Conservation (phyloP, 2,888 invertebrate genomes). For the Epinotia bilunana region DNA sequence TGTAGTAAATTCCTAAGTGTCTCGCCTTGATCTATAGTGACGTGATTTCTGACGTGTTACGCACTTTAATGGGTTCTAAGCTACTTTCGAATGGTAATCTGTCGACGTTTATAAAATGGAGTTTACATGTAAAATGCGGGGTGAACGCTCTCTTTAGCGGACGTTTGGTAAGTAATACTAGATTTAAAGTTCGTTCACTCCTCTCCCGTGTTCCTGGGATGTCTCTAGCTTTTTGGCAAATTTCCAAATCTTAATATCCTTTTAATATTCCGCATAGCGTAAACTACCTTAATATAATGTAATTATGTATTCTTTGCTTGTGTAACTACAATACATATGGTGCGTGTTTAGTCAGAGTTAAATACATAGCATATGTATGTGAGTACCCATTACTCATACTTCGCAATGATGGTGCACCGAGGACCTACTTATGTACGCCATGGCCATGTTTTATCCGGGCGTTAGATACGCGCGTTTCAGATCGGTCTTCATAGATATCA, state of each 20-base stretch:
- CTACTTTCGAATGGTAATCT: conserved; percentile 8
- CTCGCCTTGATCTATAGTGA: neutral
- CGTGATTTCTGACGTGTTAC: neutral
- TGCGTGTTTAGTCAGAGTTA: neutral
- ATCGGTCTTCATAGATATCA: too few species aligned
- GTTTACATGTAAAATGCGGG: conserved; percentile 15
- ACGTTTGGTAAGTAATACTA: conserved; percentile 30
- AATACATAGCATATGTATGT: neutral
- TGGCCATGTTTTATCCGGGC: conserved; percentile 5
- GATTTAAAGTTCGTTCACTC: conserved; percentile 48
- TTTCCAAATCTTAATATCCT: conserved; percentile 44
- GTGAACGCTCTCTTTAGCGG: conserved; percentile 39
- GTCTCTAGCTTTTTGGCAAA: conserved; percentile 44
- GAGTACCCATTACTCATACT: neutral
- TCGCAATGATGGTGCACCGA: conserved; percentile 2
- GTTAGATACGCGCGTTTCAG: neutral
- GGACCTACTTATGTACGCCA: neutral
- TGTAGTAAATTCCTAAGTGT: neutral
- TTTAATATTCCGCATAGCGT: conserved; percentile 29
- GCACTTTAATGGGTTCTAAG: neutral
- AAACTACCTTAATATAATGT: neutral
- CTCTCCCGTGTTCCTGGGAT: conserved; percentile 45
- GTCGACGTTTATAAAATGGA: conserved; percentile 3
- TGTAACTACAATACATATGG: neutral
- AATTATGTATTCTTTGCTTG: neutral